Evolutionary conservation across 2,888 invertebrate genomes (phyloP).

Genomic region (Aspidapion aeneum): DNA sequence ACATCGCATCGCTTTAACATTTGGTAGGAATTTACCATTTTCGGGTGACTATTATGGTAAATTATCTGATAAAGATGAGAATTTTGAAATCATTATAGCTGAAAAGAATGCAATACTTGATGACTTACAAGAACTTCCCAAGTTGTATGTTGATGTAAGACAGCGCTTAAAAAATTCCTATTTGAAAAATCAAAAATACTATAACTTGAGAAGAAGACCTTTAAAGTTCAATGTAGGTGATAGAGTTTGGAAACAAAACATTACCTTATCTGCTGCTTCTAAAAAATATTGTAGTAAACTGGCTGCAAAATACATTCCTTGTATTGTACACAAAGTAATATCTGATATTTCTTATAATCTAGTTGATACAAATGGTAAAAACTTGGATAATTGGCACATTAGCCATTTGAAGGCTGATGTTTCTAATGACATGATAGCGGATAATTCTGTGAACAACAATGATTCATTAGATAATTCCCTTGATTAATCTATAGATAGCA

Average conservation of each 20-base stretch:
- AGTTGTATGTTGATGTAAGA: slow-evolving; percentile 17
- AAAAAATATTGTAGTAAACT: slow-evolving; percentile 26
- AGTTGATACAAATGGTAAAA: slow-evolving; percentile 18
- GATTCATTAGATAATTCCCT: background rate
- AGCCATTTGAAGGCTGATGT: slow-evolving; percentile 19
- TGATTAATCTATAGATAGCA: background rate
- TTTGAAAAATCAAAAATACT: slow-evolving; percentile 19
- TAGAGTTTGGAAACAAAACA: slow-evolving; percentile 25
- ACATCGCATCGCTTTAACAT: slow-evolving; percentile 20
- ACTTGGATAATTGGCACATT: slow-evolving; percentile 27
- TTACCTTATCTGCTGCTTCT: slow-evolving; percentile 21
- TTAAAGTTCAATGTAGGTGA: slow-evolving; percentile 25
- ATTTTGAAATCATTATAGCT: slow-evolving; percentile 6
- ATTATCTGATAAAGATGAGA: slow-evolving; percentile 16
- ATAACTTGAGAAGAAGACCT: slow-evolving; percentile 24
- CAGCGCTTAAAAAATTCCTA: slow-evolving; percentile 17
- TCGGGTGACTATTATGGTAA: slow-evolving; percentile 23
- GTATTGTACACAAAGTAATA: slow-evolving; percentile 6
- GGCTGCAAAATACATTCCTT: slow-evolving; percentile 26
- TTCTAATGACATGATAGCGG: slow-evolving; percentile 5
- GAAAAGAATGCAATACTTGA: slow-evolving; percentile 12
- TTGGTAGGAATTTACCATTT: slow-evolving; percentile 21
- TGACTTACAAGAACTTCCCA: slow-evolving; percentile 18
- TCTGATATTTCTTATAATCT: slow-evolving; percentile 25
- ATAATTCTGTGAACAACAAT: background rate